Conservation (phyloP, 2,113 vertebrate genomes). For the Electrona antarctica region DNA sequence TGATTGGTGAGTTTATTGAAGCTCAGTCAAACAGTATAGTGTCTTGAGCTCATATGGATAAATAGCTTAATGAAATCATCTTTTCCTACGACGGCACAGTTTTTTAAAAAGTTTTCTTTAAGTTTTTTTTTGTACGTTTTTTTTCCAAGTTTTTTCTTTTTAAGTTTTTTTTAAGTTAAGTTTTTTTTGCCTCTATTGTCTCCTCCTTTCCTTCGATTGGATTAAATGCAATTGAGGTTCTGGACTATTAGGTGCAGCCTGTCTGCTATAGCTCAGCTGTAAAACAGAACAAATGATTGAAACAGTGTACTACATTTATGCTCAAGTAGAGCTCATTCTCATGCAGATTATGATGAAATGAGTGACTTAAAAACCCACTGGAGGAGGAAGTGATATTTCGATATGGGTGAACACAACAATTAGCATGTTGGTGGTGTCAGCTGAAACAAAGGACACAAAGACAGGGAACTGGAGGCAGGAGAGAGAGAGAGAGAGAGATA, state of each 20-base stretch:
- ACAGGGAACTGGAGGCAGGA: not conserved
- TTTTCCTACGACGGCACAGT: too few species aligned
- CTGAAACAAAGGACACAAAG: not conserved
- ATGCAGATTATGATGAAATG: not conserved
- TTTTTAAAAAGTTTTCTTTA: too few species aligned
- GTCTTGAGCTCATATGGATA: too few species aligned
- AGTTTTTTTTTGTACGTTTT: too few species aligned
- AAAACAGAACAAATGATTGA: not conserved
- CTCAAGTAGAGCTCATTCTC: not conserved
- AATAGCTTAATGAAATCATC: too few species aligned
- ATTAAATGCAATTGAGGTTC: not conserved
- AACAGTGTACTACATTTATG: not conserved
- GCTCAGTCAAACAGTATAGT: too few species aligned
- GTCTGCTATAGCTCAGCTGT: too few species aligned
- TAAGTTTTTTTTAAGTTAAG: too few species aligned
- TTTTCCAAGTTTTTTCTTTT: too few species aligned
- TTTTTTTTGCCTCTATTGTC: not conserved
- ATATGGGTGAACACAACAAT: conserved; percentile 9
- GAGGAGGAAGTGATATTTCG: conserved; percentile 6
- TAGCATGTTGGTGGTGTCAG: conserved; percentile 9
- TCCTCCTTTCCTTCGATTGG: not conserved
- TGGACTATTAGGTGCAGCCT: too few species aligned
- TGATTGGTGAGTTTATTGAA: too few species aligned
- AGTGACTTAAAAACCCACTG: not conserved
- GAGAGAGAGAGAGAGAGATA: too few species aligned